Conservation (phyloP, 2,113 vertebrate species). For the Percina caprodes region DNA sequence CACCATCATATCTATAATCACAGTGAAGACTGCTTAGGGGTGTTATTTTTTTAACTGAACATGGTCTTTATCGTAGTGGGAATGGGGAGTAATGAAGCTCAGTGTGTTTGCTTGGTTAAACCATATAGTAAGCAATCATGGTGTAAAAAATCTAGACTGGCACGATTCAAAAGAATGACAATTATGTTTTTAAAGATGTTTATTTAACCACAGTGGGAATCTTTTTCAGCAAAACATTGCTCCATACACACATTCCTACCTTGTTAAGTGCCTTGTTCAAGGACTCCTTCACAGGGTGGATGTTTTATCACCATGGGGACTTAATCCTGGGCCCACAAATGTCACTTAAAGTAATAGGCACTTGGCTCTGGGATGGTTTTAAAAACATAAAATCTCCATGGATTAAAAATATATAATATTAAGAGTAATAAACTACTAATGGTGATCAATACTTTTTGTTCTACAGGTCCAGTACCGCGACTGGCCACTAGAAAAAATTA, state of each 20-base stretch:
- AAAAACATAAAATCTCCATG: neutral
- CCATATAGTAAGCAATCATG: slow-evolving; percentile 25
- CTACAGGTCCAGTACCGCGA: neutral
- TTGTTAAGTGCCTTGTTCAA: neutral
- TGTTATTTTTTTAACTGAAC: slow-evolving; percentile 35
- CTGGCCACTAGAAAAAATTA: neutral
- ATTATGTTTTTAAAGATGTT: slow-evolving; percentile 2
- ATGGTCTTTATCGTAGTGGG: slow-evolving; percentile 27
- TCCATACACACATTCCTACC: neutral
- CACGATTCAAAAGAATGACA: neutral
- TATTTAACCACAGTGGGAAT: neutral
- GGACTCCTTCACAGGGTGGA: neutral
- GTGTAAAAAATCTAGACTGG: slow-evolving; percentile 4
- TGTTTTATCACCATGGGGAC: neutral
- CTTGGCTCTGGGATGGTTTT: neutral
- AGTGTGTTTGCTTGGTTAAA: slow-evolving; percentile 28
- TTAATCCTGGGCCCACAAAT: neutral
- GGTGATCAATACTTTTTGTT: neutral
- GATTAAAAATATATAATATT: neutral
- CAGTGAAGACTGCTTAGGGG: slow-evolving; percentile 16
- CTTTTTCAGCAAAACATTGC: neutral
- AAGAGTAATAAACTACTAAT: neutral
- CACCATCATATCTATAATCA: slow-evolving; percentile 50
- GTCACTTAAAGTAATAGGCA: too few relatives aligned
- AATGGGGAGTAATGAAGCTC: neutral